A percentile compares a stretch with the other conserved stretches of the same genome.
Conservation (phyloP, 2,113 vertebrate species). For the Toxostoma redivivum region DNA sequence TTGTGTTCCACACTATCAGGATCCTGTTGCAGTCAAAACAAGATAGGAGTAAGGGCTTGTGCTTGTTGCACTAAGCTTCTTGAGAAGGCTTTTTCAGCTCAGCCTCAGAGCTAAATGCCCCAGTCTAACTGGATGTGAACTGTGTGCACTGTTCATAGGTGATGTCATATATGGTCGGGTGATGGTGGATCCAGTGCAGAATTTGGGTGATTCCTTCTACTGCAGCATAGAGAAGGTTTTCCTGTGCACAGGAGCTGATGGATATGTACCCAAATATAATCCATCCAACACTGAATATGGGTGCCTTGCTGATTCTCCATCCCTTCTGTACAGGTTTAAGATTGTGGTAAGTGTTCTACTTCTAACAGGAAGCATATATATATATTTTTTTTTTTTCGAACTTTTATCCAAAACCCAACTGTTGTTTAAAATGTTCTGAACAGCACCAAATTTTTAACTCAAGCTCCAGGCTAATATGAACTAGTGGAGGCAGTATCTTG, state of each 20-base stretch:
- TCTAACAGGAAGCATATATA: background rate
- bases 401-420: background rate
- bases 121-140: background rate
- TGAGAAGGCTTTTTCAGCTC: background rate
- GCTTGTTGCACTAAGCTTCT: background rate
- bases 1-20: background rate
- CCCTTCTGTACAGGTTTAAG: conserved; percentile 90
- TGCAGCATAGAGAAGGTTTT: conserved; percentile 96
- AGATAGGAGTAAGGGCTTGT: background rate
- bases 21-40: background rate
- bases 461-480: background rate
- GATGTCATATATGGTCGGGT: conserved; percentile 89
- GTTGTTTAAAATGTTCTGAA: background rate
- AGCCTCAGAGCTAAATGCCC: background rate
- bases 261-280: conserved; percentile 94
- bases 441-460: background rate
- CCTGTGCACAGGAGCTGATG: conserved; percentile 91
- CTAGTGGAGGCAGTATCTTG: background rate
- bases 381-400: background rate
- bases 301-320: conserved; percentile 90
- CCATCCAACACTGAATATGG: conserved; percentile 87
- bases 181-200: conserved; percentile 97
- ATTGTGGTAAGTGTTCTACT: conserved; percentile 82
- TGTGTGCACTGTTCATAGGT: conserved; percentile 66
- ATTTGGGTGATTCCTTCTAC: conserved; percentile 91